Evolutionary conservation across 2,113 vertebrate species (phyloP), one percentile per base, ranked within the genome.

Genomic region (Anseranas semipalmata): DNA sequence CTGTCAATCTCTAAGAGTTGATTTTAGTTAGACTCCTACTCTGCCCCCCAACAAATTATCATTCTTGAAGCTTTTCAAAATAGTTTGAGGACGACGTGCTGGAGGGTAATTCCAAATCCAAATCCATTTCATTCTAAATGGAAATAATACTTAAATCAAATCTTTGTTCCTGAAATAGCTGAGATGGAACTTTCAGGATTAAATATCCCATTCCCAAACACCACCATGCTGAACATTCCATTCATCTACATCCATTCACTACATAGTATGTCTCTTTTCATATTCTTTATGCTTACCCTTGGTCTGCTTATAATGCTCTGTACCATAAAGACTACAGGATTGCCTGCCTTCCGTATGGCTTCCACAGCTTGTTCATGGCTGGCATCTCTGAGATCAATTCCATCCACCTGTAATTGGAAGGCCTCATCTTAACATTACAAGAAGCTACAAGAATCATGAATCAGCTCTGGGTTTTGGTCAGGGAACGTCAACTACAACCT

Each of bases 311-410:
- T 96, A 95, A 99, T 98, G 97, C 99, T 99, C 98, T 99, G 99
- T 89, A 99, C 99, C 98, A 99, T 95, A 97, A 99, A 99, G 95
- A 99, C 97, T 89, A 99, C 99, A 20, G 99, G 99, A 97, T 99
- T 99, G 87, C 99, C 99, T 94, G 99, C 99, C 97, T 98, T 99
- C 96, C 99, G 99, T 97, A 99, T 99, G 97, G 99, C 99, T 98
- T 99, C 99, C 97, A 99, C 99, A 63, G 99, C 99, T 98, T 99
- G 99, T 92, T 99, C 99, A 1, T 99, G 99, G 97, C 99, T 99
- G 73, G 99, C 99, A 93, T 99, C 99, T 98, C 99, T 98, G 94
- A 99, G 98, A 94, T 99, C 99, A 87, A 98, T 99, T 86, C 99
- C 99, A 89, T 99, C 99, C 98, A 99, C 99, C 99, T 99, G 98